phyloP scores from a whole-genome alignment of 1,140 invertebrate species.

The Lucilia cuprina region DNA sequence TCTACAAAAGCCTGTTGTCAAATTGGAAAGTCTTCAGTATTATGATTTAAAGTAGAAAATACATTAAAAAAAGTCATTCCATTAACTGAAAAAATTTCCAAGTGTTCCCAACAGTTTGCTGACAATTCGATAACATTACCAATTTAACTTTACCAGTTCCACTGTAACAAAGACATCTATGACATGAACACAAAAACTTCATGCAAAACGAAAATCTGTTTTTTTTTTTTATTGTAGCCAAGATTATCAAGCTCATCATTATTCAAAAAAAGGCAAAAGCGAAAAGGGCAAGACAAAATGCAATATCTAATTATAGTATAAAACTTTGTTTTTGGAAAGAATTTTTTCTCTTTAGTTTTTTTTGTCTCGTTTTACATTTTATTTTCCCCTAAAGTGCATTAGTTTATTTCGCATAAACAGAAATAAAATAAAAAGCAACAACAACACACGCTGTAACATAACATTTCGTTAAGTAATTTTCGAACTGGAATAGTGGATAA shows the following conservation, averaged over 20 bases:
- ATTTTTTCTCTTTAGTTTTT: background rate
- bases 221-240: background rate
- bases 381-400: background rate
- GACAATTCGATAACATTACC: background rate
- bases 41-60: too few relatives aligned
- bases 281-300: slow-evolving; percentile 3
- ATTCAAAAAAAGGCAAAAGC: background rate
- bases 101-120: too few relatives aligned
- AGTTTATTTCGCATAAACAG: background rate
- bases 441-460: background rate
- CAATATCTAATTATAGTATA: slow-evolving; percentile 29
- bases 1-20: too few relatives aligned
- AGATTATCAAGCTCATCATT: background rate
- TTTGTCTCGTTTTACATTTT: background rate
- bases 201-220: background rate
- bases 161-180: background rate
- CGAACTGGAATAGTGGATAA: background rate
- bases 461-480: background rate
- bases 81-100: too few relatives aligned
- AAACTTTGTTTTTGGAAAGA: background rate
- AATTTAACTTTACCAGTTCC: background rate
- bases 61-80: too few relatives aligned
- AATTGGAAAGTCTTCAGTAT: too few relatives aligned
- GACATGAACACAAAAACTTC: background rate
- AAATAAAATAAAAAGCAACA: background rate